Evolutionary conservation across 2,888 invertebrate genomes (phyloP).

Genomic region (Phragmatobia fuliginosa): DNA sequence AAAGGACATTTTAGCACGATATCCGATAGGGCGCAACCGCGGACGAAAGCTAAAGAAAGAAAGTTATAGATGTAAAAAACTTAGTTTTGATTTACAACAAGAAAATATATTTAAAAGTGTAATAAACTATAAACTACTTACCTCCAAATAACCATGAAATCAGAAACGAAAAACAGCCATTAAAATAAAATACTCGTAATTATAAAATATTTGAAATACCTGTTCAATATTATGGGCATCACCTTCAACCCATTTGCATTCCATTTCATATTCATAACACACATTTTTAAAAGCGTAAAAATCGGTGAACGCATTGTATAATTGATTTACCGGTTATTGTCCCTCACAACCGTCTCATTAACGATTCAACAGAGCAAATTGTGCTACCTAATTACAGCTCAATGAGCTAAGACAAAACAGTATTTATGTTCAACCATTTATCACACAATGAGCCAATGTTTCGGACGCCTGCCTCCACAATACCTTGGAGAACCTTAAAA

Average conservation of each 20-base stretch:
- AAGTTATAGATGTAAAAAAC: too few relatives aligned
- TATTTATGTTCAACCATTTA: constrained; percentile 85
- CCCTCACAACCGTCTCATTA: constrained; percentile 76
- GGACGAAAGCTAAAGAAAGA: too few relatives aligned
- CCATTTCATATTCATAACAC: constrained; percentile 58
- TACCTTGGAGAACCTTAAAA: constrained; percentile 72
- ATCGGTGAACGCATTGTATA: constrained; percentile 68
- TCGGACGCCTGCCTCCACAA: constrained; percentile 72
- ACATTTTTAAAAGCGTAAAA: constrained; percentile 62
- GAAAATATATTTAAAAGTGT: not conserved
- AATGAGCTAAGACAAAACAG: constrained; percentile 81
- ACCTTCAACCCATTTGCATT: constrained; percentile 39
- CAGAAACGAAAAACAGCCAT: constrained; percentile 32
- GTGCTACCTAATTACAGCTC: constrained; percentile 85
- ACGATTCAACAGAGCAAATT: constrained; percentile 83
- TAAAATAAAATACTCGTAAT: constrained; percentile 29
- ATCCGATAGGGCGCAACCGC: too few relatives aligned
- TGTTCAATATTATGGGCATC: constrained; percentile 39
- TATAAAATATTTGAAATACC: constrained; percentile 46
- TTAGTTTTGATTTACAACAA: not conserved
- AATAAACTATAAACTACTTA: constrained; percentile 1
- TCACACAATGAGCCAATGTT: constrained; percentile 83
- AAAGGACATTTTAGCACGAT: too few relatives aligned
- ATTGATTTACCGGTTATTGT: constrained; percentile 82
- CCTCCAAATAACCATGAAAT: constrained; percentile 18